These are phyloP conservation scores for Ceratosolen solmsi DNA, from an alignment of 1,140 invertebrate genomes.

Conservation along the genomic window DNA sequence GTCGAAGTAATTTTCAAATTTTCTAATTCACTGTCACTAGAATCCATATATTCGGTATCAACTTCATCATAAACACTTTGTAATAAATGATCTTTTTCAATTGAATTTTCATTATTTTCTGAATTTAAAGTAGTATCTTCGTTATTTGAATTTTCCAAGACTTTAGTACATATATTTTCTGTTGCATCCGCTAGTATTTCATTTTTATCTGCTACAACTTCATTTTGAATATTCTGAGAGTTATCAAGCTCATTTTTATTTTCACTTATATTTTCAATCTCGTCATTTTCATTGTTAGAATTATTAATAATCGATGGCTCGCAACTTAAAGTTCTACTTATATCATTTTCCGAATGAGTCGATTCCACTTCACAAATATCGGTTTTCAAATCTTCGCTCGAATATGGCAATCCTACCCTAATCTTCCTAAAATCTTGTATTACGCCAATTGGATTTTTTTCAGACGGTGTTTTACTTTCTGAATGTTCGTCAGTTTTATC, in stretches of 20 bases:
- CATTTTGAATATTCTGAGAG: constrained; percentile 4
- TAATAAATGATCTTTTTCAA: constrained; percentile 65
- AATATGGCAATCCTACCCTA: constrained; percentile 82
- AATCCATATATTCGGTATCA: constrained; percentile 63
- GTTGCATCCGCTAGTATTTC: neutral
- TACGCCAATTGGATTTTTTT: constrained; percentile 65
- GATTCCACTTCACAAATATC: constrained; percentile 59
- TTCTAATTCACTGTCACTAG: constrained; percentile 69
- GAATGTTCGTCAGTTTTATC: constrained; percentile 54
- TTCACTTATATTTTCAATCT: constrained; percentile 55
- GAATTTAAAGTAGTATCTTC: constrained; percentile 44
- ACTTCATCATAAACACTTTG: constrained; percentile 67
- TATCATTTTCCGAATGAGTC: constrained; percentile 41
- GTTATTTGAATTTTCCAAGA: constrained; percentile 54
- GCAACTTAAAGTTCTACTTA: neutral
- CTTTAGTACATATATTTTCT: constrained; percentile 45
- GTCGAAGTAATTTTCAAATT: constrained; percentile 70
- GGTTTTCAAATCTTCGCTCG: constrained; percentile 76
- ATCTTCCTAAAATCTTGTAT: constrained; percentile 89
- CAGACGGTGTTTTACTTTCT: constrained; percentile 32
- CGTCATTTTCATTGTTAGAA: constrained; percentile 53
- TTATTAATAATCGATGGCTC: constrained; percentile 33
- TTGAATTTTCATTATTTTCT: constrained; percentile 44
- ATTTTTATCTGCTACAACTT: neutral
- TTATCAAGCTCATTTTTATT: constrained; percentile 55